Conservation (phyloP, 2,888 invertebrate genomes). For the Magallana nippona region DNA sequence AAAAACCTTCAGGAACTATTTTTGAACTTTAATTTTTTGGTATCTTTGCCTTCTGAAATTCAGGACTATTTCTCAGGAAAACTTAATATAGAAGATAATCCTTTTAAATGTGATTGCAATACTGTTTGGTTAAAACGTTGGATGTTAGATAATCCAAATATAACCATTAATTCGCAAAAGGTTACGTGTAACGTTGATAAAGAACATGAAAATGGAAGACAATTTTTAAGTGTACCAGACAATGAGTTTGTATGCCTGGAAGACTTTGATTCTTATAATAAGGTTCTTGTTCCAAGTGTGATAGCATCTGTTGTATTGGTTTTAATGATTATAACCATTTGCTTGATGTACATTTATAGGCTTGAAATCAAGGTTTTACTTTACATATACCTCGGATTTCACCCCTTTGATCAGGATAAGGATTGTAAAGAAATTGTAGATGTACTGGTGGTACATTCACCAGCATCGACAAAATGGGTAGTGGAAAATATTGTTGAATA, state of each 20-base stretch:
- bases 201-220: slow-evolving; percentile 49
- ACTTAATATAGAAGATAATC: slow-evolving; percentile 50
- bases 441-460: slow-evolving; percentile 57
- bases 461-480: slow-evolving; percentile 54
- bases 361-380: slow-evolving; percentile 62
- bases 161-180: slow-evolving; percentile 48
- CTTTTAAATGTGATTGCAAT: slow-evolving; percentile 61
- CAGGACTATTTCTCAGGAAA: slow-evolving; percentile 39
- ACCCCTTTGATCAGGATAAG: slow-evolving; percentile 63
- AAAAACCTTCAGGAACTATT: slow-evolving; percentile 41
- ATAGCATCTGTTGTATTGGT: slow-evolving; percentile 44
- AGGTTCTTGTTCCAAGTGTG: slow-evolving; percentile 53
- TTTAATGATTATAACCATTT: slow-evolving; percentile 41
- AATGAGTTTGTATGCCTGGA: slow-evolving; percentile 56
- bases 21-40: slow-evolving; percentile 54
- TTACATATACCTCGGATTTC: slow-evolving; percentile 62
- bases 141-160: slow-evolving; percentile 47
- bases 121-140: slow-evolving; percentile 63
- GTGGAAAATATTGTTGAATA: slow-evolving; percentile 54
- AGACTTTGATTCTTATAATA: slow-evolving; percentile 51
- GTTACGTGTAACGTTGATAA: slow-evolving; percentile 54
- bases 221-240: slow-evolving; percentile 51
- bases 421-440: slow-evolving; percentile 56
- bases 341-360: slow-evolving; percentile 54
- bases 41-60: slow-evolving; percentile 50